phyloP scores from a whole-genome alignment of 2,888 invertebrate genomes.

The Asteroscopus sphinx region DNA sequence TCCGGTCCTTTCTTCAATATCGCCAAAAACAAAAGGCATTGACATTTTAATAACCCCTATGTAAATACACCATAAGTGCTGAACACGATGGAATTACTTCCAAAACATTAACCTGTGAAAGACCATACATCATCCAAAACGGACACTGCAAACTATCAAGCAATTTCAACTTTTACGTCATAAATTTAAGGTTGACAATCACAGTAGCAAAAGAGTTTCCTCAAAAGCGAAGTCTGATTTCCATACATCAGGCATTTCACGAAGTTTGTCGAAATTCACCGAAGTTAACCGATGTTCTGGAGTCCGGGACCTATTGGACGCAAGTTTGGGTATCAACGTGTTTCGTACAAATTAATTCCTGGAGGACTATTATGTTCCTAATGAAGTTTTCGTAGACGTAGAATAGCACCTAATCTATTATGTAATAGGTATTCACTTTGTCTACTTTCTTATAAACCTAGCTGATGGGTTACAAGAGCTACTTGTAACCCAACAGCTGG shows the following conservation, averaged over 20 bases:
- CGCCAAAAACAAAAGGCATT: background rate
- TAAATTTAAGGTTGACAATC: conserved; percentile 7
- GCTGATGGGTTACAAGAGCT: no score
- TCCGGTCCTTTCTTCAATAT: no score
- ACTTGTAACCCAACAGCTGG: no score
- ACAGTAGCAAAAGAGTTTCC: conserved; percentile 2
- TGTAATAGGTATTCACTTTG: no score
- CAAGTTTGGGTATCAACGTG: conserved; percentile 33
- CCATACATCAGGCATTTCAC: conserved; percentile 27
- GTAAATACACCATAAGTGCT: conserved; percentile 4
- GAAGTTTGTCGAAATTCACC: conserved; percentile 30
- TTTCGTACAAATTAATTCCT: conserved; percentile 43
- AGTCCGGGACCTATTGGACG: conserved; percentile 26
- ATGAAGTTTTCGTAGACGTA: conserved; percentile 2
- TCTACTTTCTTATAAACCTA: no score
- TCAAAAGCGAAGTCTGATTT: conserved; percentile 20
- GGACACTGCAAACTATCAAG: conserved; percentile 1
- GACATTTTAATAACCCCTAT: conserved; percentile 4
- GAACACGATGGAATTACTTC: conserved; percentile 12
- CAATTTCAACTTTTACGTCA: conserved; percentile 7
- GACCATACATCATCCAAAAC: conserved; percentile 16
- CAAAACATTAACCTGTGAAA: conserved; percentile 15
- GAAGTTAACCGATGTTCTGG: conserved; percentile 37
- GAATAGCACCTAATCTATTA: no score
- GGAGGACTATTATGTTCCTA: conserved; percentile 19